phyloP scores from a whole-genome alignment of 2,888 invertebrate genomes.

The Gastrophysa polygoni region DNA sequence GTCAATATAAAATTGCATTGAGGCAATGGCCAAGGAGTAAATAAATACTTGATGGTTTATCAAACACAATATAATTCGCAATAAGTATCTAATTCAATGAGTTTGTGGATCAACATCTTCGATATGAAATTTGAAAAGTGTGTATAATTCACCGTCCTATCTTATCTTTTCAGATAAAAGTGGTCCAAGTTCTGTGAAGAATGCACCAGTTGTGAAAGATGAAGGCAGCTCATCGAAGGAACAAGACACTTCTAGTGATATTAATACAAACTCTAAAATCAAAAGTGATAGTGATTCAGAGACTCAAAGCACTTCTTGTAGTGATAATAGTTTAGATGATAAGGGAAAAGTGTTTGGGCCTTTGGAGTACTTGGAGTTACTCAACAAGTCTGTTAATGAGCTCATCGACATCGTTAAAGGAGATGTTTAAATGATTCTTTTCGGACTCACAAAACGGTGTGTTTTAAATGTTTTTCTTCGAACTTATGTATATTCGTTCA shows the following conservation, averaged over 20 bases:
- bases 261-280: conserved; percentile 23
- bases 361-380: conserved; percentile 51
- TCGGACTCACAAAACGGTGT: conserved; percentile 15
- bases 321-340: conserved; percentile 46
- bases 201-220: conserved; percentile 27
- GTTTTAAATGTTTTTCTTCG: conserved; percentile 7
- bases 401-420: conserved; percentile 55
- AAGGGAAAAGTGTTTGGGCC: conserved; percentile 44
- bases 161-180: conserved; percentile 32
- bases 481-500: conserved; percentile 4
- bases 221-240: conserved; percentile 51
- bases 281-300: conserved; percentile 51
- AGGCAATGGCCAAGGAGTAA: too few species aligned
- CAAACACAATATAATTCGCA: too few species aligned
- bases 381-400: conserved; percentile 55
- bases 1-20: too few species aligned
- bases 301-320: conserved; percentile 48
- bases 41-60: too few species aligned
- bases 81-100: too few species aligned
- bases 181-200: conserved; percentile 32
- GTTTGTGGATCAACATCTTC: too few species aligned
- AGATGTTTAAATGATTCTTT: conserved; percentile 49
- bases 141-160: too few species aligned
- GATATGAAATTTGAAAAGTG: too few species aligned
- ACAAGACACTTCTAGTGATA: conserved; percentile 24